These are phyloP conservation scores for Psittacula echo DNA, from an alignment of 2,797 vertebrate genomes.

Conservation along the genomic window DNA sequence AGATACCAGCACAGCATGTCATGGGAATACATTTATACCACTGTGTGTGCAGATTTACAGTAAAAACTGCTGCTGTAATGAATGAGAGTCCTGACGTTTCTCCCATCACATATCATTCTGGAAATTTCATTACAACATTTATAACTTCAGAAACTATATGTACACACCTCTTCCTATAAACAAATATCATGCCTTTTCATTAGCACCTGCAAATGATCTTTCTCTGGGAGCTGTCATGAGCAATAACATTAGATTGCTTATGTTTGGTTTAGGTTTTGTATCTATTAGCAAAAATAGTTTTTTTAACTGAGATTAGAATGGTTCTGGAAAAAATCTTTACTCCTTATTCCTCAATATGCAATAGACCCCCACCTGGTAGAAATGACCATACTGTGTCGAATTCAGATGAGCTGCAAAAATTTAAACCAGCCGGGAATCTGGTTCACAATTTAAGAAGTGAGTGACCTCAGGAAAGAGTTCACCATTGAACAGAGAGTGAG, in stretches of 20 bases:
- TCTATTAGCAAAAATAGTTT: neutral
- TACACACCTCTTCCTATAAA: accelerated
- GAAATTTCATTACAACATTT: neutral
- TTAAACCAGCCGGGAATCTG: neutral
- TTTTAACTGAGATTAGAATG: neutral
- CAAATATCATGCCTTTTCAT: neutral
- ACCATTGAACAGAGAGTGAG: neutral
- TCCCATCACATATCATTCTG: neutral
- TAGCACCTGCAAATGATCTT: neutral
- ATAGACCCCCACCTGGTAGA: neutral
- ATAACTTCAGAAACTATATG: neutral
- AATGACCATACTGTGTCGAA: neutral
- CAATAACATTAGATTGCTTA: neutral
- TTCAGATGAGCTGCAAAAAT: neutral
- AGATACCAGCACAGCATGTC: accelerated
- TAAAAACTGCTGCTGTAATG: neutral
- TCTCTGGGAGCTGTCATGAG: neutral
- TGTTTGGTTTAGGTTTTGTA: neutral
- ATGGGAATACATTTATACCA: neutral
- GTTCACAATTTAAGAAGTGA: neutral
- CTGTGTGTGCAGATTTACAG: neutral
- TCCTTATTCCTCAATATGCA: neutral
- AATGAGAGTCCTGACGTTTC: neutral
- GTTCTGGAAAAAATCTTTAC: neutral
- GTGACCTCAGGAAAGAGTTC: neutral